A percentile compares a stretch with the other conserved stretches of the same genome.
Evolutionary conservation across 2,888 invertebrate species (phyloP).

Genomic region (Exephanes ischioxanthus): DNA sequence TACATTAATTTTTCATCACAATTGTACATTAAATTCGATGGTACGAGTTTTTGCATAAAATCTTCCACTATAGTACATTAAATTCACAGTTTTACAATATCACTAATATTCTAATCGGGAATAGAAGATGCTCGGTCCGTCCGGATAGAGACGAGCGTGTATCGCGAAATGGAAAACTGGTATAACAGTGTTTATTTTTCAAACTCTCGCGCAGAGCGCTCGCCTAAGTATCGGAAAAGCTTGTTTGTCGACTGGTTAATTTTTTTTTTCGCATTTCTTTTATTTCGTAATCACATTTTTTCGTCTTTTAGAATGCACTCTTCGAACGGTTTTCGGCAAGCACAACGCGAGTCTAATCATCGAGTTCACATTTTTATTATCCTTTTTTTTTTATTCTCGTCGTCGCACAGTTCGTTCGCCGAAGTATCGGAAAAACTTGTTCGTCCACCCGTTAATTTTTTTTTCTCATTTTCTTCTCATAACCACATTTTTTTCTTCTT

Average conservation of each 20-base stretch:
- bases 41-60: no score
- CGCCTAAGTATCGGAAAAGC: slow-evolving; percentile 9
- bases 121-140: background rate
- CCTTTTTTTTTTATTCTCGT: background rate
- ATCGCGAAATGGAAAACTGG: slow-evolving; percentile 7
- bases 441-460: background rate
- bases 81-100: no score
- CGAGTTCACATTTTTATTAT: background rate
- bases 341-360: background rate
- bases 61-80: no score
- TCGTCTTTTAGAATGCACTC: no score
- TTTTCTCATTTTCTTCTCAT: background rate
- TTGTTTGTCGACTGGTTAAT: slow-evolving; percentile 1
- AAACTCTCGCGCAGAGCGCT: background rate
- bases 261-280: background rate
- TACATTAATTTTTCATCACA: no score
- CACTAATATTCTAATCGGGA: background rate
- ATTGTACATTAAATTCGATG: no score
- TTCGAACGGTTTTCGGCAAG: background rate
- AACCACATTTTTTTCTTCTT: background rate
- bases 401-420: slow-evolving; percentile 21
- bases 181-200: background rate
- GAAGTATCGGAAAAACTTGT: slow-evolving; percentile 11
- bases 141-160: background rate
- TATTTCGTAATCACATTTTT: background rate